Percentiles rank a stretch among this genome's conserved stretches.
These are phyloP conservation scores for Cyphotilapia sp. DNA, from an alignment of 2,113 vertebrate species.

Conservation along the genomic window DNA sequence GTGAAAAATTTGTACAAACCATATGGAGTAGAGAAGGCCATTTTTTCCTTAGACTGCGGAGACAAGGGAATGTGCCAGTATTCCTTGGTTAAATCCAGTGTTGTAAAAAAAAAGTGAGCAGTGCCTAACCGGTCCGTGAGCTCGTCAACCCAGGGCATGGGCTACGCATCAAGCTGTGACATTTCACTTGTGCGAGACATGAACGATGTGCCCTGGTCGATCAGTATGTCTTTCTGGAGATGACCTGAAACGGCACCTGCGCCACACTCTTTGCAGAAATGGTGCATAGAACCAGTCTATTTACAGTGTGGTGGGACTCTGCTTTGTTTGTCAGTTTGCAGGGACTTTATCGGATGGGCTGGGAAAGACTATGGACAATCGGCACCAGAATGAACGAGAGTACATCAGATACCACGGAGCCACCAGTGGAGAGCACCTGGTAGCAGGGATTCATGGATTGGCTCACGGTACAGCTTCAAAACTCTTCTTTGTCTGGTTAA, in stretches of 20 bases:
- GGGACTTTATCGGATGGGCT: conserved; percentile 92
- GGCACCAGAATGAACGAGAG: conserved; percentile 90
- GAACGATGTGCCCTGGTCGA: neutral
- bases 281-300: neutral
- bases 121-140: neutral
- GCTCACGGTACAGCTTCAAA: conserved; percentile 79
- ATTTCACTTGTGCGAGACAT: neutral
- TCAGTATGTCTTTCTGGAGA: neutral
- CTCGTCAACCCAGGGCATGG: neutral
- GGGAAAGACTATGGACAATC: conserved; percentile 96
- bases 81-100: neutral
- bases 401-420: conserved; percentile 96
- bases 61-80: neutral
- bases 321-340: conserved; percentile 76
- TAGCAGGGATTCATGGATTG: conserved; percentile 94
- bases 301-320: neutral
- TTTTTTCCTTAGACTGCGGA: neutral
- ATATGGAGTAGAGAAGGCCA: neutral
- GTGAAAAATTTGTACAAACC: neutral
- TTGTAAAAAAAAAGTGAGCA: neutral
- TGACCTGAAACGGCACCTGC: neutral
- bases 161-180: neutral
- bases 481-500: neutral
- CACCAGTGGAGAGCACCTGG: conserved; percentile 93
- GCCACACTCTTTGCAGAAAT: neutral